Conservation (phyloP, 2,888 invertebrate genomes). For the Strigamia crassipes region DNA sequence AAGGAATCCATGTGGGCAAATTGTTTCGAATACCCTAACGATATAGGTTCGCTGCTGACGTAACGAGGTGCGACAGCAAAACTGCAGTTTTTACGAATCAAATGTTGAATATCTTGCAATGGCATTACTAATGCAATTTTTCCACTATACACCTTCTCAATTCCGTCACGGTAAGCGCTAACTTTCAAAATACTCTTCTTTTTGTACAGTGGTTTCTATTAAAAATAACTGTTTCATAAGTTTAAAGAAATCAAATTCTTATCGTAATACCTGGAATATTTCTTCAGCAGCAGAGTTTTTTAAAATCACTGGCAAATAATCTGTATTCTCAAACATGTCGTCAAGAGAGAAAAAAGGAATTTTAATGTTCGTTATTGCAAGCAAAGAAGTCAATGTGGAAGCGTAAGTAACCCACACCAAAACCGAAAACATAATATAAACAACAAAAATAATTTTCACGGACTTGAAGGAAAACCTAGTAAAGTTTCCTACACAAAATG, state of each 20-base stretch:
- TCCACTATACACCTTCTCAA: not conserved
- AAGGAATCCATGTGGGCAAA: not conserved
- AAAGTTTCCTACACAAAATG: too few species aligned
- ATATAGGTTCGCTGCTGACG: not conserved
- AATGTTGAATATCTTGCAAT: not conserved
- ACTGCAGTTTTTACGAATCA: not conserved
- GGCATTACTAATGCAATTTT: not conserved
- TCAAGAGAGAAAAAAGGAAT: too few species aligned
- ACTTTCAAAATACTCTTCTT: not conserved
- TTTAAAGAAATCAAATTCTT: too few species aligned
- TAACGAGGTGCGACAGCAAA: not conserved
- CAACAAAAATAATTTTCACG: not conserved
- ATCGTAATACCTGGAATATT: too few species aligned
- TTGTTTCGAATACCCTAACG: too few species aligned
- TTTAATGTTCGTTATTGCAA: too few species aligned
- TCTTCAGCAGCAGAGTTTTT: too few species aligned
- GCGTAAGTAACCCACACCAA: too few species aligned
- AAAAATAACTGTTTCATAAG: not conserved
- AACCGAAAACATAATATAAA: too few species aligned
- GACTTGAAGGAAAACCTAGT: not conserved
- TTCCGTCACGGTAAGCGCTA: not conserved
- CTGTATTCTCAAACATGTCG: too few species aligned
- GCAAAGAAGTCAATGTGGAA: too few species aligned
- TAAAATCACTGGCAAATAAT: too few species aligned
- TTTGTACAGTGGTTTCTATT: not conserved